Conservation (phyloP, 2,888 invertebrate species). For the Noctua fimbriata region DNA sequence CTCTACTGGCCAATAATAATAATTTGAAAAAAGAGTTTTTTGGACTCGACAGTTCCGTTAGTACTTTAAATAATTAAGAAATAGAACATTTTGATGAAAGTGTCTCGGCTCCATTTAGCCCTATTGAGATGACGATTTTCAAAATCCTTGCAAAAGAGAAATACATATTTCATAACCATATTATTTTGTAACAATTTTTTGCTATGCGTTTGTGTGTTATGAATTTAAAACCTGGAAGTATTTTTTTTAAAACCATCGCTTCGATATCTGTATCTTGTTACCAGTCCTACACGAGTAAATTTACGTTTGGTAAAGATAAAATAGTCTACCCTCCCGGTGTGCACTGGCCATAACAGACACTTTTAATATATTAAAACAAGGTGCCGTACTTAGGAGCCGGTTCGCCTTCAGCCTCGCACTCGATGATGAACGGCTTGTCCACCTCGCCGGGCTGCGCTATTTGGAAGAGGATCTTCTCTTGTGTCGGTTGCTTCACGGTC, state of each 20-base stretch:
- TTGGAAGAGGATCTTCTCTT: slow-evolving; percentile 97
- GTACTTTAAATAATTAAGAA: neutral
- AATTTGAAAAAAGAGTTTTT: neutral
- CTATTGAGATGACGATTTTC: neutral
- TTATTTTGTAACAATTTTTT: too few relatives aligned
- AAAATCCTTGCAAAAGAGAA: too few relatives aligned
- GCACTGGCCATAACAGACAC: neutral
- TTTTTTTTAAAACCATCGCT: too few relatives aligned
- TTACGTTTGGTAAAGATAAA: neutral
- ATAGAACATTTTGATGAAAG: neutral
- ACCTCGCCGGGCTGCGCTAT: slow-evolving; percentile 96
- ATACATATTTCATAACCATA: too few relatives aligned
- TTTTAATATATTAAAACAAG: slow-evolving; percentile 17
- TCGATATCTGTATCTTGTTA: too few relatives aligned
- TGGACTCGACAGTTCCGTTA: neutral
- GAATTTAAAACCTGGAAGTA: too few relatives aligned
- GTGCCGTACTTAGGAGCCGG: slow-evolving; percentile 96
- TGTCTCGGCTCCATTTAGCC: neutral
- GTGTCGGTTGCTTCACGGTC: slow-evolving; percentile 97
- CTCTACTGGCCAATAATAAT: neutral
- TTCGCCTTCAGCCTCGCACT: slow-evolving; percentile 98
- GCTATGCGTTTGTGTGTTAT: too few relatives aligned
- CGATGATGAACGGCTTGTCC: slow-evolving; percentile 98
- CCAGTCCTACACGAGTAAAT: neutral
- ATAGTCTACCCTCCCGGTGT: neutral